Conservation (phyloP, 2,797 vertebrate genomes). For the Smutsia gigantea region DNA sequence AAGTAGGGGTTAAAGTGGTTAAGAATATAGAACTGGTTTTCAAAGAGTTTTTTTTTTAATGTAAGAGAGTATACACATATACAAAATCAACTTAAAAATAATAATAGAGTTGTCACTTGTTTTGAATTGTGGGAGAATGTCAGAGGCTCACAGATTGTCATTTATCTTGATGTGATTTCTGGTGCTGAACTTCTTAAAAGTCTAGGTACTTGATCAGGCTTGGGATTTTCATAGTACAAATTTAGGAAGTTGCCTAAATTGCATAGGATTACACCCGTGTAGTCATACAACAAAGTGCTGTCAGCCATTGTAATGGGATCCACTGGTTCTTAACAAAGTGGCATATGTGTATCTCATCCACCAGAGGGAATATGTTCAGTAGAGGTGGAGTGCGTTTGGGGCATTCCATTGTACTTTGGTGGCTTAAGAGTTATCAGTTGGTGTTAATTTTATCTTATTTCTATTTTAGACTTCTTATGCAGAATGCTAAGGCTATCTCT, state of each 20-base stretch:
- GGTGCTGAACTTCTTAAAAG: not conserved
- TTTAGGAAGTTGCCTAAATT: conserved; percentile 16
- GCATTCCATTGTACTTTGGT: not conserved
- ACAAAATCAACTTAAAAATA: not conserved
- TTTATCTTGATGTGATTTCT: not conserved
- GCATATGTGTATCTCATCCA: not conserved
- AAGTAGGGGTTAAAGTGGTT: not conserved
- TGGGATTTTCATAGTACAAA: not conserved
- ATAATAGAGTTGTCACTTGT: not conserved
- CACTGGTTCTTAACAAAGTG: not conserved
- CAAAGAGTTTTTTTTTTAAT: not conserved
- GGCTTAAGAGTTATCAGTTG: not conserved
- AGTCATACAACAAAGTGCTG: not conserved
- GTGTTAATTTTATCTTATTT: not conserved
- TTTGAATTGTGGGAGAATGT: not conserved
- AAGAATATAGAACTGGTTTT: not conserved
- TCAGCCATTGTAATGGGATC: not conserved
- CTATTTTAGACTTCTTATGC: not conserved
- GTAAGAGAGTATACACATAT: not conserved
- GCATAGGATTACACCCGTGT: not conserved
- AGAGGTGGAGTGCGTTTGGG: not conserved
- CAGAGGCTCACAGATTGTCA: not conserved
- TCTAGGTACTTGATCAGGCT: not conserved
- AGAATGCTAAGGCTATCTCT: not conserved
- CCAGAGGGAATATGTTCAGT: not conserved